phyloP scores from a whole-genome alignment of 2,797 vertebrate species.

The Crocidura indochinensis region DNA sequence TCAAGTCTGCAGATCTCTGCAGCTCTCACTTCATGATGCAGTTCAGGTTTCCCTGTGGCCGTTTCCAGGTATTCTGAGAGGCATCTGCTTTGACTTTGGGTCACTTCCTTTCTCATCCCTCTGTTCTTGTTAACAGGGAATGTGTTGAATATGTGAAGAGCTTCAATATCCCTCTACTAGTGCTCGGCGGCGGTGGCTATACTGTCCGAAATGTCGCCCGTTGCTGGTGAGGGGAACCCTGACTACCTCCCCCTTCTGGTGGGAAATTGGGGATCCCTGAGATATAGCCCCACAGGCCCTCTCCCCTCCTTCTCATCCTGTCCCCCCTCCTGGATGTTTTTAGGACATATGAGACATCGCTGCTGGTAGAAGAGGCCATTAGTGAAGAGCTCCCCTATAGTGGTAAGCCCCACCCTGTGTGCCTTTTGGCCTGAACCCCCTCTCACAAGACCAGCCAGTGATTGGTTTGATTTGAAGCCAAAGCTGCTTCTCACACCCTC shows the following conservation, averaged over 20 bases:
- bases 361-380: constrained; percentile 97
- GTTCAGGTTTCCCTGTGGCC: not conserved
- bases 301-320: not conserved
- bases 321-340: constrained; percentile 68
- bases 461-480: constrained; percentile 55
- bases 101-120: constrained; percentile 7
- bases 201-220: constrained; percentile 98
- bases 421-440: not conserved
- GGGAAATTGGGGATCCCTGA: constrained; percentile 33
- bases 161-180: constrained; percentile 98
- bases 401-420: constrained; percentile 88
- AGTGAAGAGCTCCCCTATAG: constrained; percentile 98
- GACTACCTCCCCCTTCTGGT: not conserved
- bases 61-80: constrained; percentile 22
- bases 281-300: not conserved
- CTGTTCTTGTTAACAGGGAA: constrained; percentile 91
- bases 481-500: not conserved
- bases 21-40: no score
- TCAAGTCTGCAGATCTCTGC: constrained; percentile 32
- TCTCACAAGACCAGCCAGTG: constrained; percentile 25
- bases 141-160: constrained; percentile 99
- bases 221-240: constrained; percentile 94
- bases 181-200: constrained; percentile 98
- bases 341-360: constrained; percentile 98
- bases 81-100: not conserved